Conservation (phyloP, 2,797 vertebrate species). For the Stomatorhinus walkeri region DNA sequence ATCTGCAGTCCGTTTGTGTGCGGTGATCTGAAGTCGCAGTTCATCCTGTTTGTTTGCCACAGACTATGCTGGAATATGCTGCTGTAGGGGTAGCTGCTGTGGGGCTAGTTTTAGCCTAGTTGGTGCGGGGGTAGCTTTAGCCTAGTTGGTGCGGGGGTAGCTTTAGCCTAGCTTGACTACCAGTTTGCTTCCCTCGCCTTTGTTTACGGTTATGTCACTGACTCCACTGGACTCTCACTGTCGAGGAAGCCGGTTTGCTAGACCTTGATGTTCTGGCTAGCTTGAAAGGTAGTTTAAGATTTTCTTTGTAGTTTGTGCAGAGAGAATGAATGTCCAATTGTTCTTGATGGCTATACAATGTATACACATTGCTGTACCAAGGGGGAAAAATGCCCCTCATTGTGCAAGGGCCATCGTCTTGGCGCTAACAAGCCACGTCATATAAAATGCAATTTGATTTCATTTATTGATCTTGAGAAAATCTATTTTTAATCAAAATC, state of each 20-base stretch:
- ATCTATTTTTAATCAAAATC: background rate
- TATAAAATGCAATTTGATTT: background rate
- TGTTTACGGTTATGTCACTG: background rate
- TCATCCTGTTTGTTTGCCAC: background rate
- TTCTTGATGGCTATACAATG: background rate
- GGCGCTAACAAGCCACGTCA: background rate
- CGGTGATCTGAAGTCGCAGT: background rate
- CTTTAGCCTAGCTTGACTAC: background rate
- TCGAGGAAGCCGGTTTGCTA: background rate
- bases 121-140: background rate
- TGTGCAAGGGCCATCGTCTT: background rate
- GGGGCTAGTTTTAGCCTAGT: background rate
- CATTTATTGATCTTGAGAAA: background rate
- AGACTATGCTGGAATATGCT: background rate
- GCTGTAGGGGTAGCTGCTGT: background rate
- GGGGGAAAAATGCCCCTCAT: background rate
- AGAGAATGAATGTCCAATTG: background rate
- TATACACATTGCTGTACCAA: background rate
- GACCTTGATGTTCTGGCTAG: background rate
- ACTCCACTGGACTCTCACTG: background rate
- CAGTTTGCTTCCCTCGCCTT: background rate
- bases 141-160: background rate
- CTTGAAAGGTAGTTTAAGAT: background rate
- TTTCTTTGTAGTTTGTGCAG: background rate
- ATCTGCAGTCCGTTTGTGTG: background rate